phyloP scores from a whole-genome alignment of 2,797 vertebrate species.

The Micrastur ruficollis region DNA sequence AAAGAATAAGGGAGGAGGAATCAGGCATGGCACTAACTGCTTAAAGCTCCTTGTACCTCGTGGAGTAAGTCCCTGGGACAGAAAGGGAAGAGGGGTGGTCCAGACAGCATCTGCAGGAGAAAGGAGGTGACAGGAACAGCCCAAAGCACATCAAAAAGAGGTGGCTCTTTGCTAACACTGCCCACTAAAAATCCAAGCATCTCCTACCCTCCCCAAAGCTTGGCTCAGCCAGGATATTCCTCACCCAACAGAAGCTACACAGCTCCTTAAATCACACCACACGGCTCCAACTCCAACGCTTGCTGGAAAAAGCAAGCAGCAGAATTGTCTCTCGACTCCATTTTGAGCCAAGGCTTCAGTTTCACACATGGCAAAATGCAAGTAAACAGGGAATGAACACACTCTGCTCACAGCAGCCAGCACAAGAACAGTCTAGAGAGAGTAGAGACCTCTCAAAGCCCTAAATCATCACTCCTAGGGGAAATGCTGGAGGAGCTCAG shows the following conservation, averaged over 20 bases:
- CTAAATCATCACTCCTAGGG: background rate
- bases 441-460: background rate
- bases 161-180: background rate
- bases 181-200: background rate
- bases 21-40: background rate
- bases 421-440: background rate
- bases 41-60: background rate
- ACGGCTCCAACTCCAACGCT: background rate
- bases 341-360: background rate
- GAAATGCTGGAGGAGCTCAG: background rate
- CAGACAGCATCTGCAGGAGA: background rate
- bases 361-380: background rate
- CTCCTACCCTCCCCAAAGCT: background rate
- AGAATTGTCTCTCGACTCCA: slow-evolving; percentile 2
- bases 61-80: background rate
- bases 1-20: background rate
- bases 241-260: background rate
- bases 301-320: background rate
- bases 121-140: background rate
- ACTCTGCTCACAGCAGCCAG: background rate
- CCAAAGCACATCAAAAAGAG: background rate
- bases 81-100: background rate
- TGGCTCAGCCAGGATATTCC: background rate
- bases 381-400: background rate
- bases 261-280: background rate